A percentile compares a stretch with the other conserved stretches of the same genome.
Evolutionary conservation across 2,888 invertebrate genomes (phyloP).

Genomic region (Macrosiphum euphorbiae): DNA sequence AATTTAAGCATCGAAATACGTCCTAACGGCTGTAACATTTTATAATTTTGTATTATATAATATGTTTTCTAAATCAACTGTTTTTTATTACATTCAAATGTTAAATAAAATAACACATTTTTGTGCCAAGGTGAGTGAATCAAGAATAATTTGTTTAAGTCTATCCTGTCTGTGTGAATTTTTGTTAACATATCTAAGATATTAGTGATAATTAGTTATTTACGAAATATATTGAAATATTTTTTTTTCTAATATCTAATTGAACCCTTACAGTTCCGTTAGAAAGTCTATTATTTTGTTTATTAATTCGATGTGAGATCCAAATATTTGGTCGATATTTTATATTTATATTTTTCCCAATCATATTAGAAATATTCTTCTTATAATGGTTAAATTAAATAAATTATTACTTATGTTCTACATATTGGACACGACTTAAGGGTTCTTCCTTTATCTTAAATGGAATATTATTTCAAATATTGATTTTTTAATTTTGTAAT

Average conservation of each 20-base stretch:
- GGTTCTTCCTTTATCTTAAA: not conserved
- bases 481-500: not conserved
- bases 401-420: not conserved
- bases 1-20: not conserved
- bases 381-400: not conserved
- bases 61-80: not conserved
- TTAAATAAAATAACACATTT: not conserved
- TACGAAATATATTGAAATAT: not conserved
- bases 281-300: not conserved
- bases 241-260: not conserved
- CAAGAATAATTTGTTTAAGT: not conserved
- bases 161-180: not conserved
- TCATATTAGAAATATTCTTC: not conserved
- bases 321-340: not conserved
- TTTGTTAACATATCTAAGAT: not conserved
- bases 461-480: not conserved
- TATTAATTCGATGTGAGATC: not conserved
- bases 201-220: not conserved
- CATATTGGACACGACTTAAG: not conserved
- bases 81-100: not conserved
- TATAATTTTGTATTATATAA: not conserved
- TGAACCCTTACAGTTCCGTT: not conserved
- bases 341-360: not conserved
- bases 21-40: not conserved
- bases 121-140: not conserved